Base-by-base conservation (phyloP, 1,140 invertebrate genomes). In the Catajapyx aquilonaris region DNA sequence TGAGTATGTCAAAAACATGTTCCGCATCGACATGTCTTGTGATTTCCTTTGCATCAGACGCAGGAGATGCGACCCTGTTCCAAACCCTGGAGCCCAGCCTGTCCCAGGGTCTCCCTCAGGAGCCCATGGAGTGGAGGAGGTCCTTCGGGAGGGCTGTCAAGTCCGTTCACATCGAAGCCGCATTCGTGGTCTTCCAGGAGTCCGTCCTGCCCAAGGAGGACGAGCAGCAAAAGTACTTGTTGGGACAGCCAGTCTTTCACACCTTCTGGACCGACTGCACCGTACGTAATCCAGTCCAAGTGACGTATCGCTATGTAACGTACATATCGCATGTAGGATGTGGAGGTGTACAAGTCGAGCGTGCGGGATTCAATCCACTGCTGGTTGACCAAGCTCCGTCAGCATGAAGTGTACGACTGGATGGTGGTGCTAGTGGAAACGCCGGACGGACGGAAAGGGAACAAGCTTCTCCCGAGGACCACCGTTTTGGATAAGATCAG, bases 401-500 rank as follows among this genome's bases (percentile, higher is more conserved):
- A 68, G 40, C 67, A 70, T 51, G 72, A 77, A 36, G 72, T 91
- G 35, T 64, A 71, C 40, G 88, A 95, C 59, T 95, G 87, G 88
- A 71, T 95, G 66, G 84, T 95, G 49, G 69, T 94, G 33, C 59
- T 93, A 41, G 83, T 95, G 21, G 85, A 90, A 60, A 83, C 79
- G 35, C 79, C 85, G 57, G 88, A 95, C 60, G 76, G 78, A 48
- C 77, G 81, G 48, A 83, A 84, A 56, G 74, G 75, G 28, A 94
- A 91, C 56, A 94, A 95, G 60, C 57, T 95, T 16, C 58, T 96
- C 34, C 84, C 85, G 17, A 69, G 88, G 46, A 86, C 84, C 34
- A 90, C 87, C 20, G 87, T 95, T 17, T 61, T 90, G 40, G 90
- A 95, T 60, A 93, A 90, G 68, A 83, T 95, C 35, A 77, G 84